A percentile compares a stretch with the other conserved stretches of the same genome.
phyloP scores from a whole-genome alignment of 2,888 invertebrate genomes.

The Lottia gigantea region DNA sequence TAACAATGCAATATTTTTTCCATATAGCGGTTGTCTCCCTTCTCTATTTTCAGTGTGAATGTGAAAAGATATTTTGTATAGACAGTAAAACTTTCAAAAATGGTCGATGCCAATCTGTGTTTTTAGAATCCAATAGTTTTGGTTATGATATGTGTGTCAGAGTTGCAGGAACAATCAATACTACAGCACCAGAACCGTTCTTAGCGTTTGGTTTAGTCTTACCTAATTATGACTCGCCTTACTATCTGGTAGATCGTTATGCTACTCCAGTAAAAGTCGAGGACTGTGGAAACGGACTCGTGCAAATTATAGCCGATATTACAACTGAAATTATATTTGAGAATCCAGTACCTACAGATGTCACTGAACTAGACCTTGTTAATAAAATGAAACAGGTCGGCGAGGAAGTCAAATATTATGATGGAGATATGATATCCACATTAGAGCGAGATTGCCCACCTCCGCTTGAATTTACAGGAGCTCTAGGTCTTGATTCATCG shows the following conservation, averaged over 20 bases:
- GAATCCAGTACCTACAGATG: not conserved
- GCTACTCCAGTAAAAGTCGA: not conserved
- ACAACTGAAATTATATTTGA: not conserved
- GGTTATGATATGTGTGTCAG: not conserved
- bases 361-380: not conserved
- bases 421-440: not conserved
- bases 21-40: not conserved
- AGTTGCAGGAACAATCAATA: not conserved
- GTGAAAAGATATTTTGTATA: not conserved
- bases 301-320: not conserved
- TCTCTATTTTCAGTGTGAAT: not conserved
- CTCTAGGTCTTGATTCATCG: too few relatives aligned
- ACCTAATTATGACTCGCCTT: not conserved
- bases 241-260: not conserved
- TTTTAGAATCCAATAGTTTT: not conserved
- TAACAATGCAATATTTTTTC: too few relatives aligned
- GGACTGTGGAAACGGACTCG: not conserved
- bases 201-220: not conserved
- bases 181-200: not conserved
- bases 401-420: not conserved
- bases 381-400: not conserved
- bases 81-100: not conserved
- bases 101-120: not conserved
- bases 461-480: too few relatives aligned
- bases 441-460: not conserved